These are phyloP conservation scores for Aldabrachelys gigantea DNA, from an alignment of 2,113 vertebrate species.

Conservation along the genomic window DNA sequence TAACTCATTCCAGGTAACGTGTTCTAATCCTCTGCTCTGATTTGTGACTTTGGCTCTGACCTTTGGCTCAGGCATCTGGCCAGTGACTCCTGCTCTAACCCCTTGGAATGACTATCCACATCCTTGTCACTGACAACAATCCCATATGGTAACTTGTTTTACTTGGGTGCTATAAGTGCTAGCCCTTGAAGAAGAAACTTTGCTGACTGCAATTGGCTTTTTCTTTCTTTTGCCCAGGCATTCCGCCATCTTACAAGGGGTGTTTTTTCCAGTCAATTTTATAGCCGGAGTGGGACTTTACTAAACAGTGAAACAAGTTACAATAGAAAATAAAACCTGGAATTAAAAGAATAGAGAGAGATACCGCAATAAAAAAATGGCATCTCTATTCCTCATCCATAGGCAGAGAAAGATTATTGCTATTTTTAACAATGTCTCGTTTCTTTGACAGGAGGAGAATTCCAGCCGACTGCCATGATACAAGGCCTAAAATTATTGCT, in stretches of 20 bases:
- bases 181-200: not conserved
- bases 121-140: not conserved
- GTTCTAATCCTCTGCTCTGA: not conserved
- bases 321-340: not conserved
- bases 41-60: not conserved
- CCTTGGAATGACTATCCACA: not conserved
- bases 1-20: not conserved
- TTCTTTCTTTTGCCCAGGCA: not conserved
- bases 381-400: not conserved
- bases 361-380: not conserved
- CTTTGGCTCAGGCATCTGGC: not conserved
- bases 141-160: not conserved
- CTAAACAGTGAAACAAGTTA: not conserved
- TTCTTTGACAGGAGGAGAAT: not conserved
- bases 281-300: not conserved
- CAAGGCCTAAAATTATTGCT: not conserved
- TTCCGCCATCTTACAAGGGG: not conserved
- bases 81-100: not conserved
- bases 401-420: not conserved
- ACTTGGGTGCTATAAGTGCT: not conserved
- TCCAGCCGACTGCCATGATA: not conserved
- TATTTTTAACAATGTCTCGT: not conserved
- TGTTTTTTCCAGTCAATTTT: not conserved
- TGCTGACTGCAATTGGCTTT: not conserved
- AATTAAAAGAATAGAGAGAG: not conserved